Base-by-base conservation (phyloP, 2,888 invertebrate genomes). In the Stomorhina lunata region DNA sequence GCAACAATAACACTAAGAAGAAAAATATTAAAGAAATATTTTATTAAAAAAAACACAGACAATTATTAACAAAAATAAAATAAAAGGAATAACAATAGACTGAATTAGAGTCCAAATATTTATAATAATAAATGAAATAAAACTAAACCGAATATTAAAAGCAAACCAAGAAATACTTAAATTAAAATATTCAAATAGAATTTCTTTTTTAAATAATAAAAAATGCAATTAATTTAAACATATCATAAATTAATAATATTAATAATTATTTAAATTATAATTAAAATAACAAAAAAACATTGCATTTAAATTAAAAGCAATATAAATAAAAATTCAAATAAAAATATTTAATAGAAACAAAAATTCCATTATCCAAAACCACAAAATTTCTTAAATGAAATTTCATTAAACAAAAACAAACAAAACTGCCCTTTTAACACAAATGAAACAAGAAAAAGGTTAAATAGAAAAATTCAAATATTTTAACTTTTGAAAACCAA, bases 71-170 rank as follows among this genome's bases (percentile, higher is more conserved):
- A 75, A 59, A 15, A 78, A 82, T 69, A 75, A 59, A 78, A 73
- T 76, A 55, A 83, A 84, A 82, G 84, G 84, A 89, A 85, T 88
- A 89, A 90, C 89, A 90, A 89, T 89, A 89, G 88, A 89, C 88
- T 89, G 88, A 89, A 89, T 86, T 87, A 90, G 88, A 90, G 88
- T 89, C 88, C 88, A 89, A 89, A 89, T 90, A 90, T 89, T 88
- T 89, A 86, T 61, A 65, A 87, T 84, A 87, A 86, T 86, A 87
- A 71, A 69, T 45, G 45, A 69, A 50, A 43, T 22, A 48, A 55
- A 75, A 55, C 32, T 10, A 65, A 65, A 57, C 20, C 27, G 10
- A 72, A 71, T 40, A 76, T 12, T 59, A 76, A 40, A 59, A 79
- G 29, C 15, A 77, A 61, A 10, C 29, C 1, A 22, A 53, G 25